Base-by-base conservation (phyloP, 2,888 invertebrate species). In the Xanthostigma xanthostigma region DNA sequence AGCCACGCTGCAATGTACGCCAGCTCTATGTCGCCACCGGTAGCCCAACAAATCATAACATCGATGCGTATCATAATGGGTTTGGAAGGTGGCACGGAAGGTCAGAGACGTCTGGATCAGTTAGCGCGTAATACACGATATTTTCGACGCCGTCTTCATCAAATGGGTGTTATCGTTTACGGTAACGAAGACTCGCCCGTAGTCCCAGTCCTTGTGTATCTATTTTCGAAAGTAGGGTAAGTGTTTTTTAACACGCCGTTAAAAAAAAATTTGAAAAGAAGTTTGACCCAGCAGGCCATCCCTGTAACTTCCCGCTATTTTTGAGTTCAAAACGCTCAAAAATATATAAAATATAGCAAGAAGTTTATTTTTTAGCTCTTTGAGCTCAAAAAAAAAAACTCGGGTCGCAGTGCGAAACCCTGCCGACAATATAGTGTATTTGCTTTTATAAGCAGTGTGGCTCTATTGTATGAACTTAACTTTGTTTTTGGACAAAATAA, bases 101-200 rank as follows among this genome's bases (percentile, higher is more conserved):
- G 85, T 5, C 68, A 69, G 52, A 72, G 68, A 52, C 74, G 90
- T 58, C 80, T 88, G 40, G 71, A 71, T 44, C 77, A 79, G 58
- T 72, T 95, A 53, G 80, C 82, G 2, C 75, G 82, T 54, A 95
- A 95, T 69, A 84, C 91, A 0, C 72, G 74, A 46, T 91, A 91
- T 65, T 89, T 91, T 63, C 75, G 90, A 49, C 72, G 75, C 53
- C 75, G 81, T 55, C 70, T 97, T 54, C 81, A 84, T 53, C 85
- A 85, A 66, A 84, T 92, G 68, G 94, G 96, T 54, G 89, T 94
- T 57, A 88, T 96, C 56, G 81, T 84, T 55, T 89, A 88, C 65
- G 97, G 97, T 8, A 88, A 93, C 69, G 81, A 81, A 61, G 90
- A 93, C 67, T 95, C 95, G 41, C 97, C 97, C 0, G 95, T 98